These are phyloP conservation scores for Mormyrops boulengeri DNA, from an alignment of 2,797 vertebrate species.

Conservation along the genomic window DNA sequence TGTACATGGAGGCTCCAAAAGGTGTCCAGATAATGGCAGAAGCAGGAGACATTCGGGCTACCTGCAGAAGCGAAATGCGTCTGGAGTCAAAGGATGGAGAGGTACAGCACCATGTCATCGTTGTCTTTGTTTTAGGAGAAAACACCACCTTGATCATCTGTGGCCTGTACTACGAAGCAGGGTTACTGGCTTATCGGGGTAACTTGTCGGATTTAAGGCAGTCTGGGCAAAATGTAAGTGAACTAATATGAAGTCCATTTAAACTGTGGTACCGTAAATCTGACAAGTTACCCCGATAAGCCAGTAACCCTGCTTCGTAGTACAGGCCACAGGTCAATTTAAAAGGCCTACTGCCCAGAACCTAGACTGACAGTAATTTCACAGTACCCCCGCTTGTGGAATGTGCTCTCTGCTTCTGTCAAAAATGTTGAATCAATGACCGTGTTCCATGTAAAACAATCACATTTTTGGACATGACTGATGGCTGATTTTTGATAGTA, in stretches of 20 bases:
- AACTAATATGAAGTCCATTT: too few species aligned
- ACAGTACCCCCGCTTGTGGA: background rate
- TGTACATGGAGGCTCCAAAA: constrained; percentile 93
- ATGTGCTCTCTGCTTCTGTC: background rate
- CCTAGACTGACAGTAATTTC: background rate
- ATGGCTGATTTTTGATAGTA: background rate
- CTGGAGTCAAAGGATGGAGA: constrained; percentile 98
- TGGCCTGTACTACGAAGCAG: too few species aligned
- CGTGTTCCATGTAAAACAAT: background rate
- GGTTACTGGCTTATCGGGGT: too few species aligned
- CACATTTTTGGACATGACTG: background rate
- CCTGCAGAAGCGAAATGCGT: constrained; percentile 86
- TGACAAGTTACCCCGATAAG: too few species aligned
- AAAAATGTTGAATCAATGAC: background rate
- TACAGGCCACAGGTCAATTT: background rate
- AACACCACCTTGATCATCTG: background rate
- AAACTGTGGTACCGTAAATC: too few species aligned
- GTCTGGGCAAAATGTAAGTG: too few species aligned
- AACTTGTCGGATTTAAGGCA: too few species aligned
- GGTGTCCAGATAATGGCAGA: constrained; percentile 93
- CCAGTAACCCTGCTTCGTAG: too few species aligned
- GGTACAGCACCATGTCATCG: constrained; percentile 54
- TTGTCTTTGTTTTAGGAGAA: background rate
- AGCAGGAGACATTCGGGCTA: constrained; percentile 89
- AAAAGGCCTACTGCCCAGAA: background rate